phyloP scores from a whole-genome alignment of 2,797 vertebrate species.

The Apogon talboti region DNA sequence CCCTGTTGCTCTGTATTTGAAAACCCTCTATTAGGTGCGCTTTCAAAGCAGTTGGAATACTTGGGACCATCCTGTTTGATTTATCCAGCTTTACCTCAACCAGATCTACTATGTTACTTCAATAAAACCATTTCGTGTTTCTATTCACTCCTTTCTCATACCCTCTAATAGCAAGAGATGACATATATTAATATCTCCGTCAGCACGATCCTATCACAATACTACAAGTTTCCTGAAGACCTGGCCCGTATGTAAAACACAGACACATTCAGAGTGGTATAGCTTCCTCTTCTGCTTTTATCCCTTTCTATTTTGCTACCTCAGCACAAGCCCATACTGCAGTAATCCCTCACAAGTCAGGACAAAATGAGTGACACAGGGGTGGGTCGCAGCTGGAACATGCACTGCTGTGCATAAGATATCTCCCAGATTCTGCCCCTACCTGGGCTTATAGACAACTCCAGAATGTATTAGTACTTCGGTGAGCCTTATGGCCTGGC shows the following conservation, averaged over 20 bases:
- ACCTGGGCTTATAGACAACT: conserved; percentile 52
- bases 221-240: conserved; percentile 52
- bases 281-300: conserved; percentile 64
- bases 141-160: conserved; percentile 21
- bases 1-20: conserved; percentile 43
- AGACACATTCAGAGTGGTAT: conserved; percentile 44
- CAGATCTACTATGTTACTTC: conserved; percentile 41
- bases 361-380: conserved; percentile 78
- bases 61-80: conserved; percentile 55
- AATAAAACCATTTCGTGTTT: conserved; percentile 40
- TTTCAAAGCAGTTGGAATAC: conserved; percentile 60
- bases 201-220: conserved; percentile 48
- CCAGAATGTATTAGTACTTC: conserved; percentile 54
- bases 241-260: conserved; percentile 68
- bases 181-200: conserved; percentile 44
- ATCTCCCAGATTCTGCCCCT: conserved; percentile 65
- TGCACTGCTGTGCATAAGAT: conserved; percentile 55
- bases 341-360: conserved; percentile 81
- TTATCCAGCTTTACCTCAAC: conserved; percentile 55
- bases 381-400: conserved; percentile 70
- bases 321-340: conserved; percentile 76
- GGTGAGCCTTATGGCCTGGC: conserved; percentile 34
- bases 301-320: conserved; percentile 71
- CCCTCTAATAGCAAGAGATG: conserved; percentile 41
- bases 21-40: conserved; percentile 57